A percentile compares a stretch with the other conserved stretches of the same genome.
These are phyloP conservation scores for Campoplex nolae DNA, from an alignment of 2,888 invertebrate genomes.

Conservation along the genomic window DNA sequence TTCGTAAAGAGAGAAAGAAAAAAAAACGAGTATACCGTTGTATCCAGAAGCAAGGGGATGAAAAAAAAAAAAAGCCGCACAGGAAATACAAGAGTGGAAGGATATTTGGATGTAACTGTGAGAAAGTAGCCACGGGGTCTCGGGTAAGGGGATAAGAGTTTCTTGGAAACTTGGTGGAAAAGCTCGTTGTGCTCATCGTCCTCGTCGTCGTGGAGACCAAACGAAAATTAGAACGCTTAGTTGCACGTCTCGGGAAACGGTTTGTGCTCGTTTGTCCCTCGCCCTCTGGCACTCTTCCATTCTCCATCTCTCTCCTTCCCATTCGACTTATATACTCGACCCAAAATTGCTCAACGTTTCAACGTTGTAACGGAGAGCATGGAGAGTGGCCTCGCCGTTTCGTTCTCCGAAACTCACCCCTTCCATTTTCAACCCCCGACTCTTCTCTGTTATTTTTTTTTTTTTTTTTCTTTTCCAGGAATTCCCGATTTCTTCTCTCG, in stretches of 20 bases:
- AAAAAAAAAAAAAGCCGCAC: slow-evolving; percentile 30
- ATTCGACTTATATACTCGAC: slow-evolving; percentile 32
- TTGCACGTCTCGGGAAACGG: slow-evolving; percentile 67
- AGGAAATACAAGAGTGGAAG: background rate
- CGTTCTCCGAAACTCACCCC: slow-evolving; percentile 46
- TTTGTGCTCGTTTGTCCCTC: slow-evolving; percentile 68
- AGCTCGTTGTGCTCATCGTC: slow-evolving; percentile 45
- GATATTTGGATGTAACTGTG: slow-evolving; percentile 46
- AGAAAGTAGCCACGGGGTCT: slow-evolving; percentile 36
- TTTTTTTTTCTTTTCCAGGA: slow-evolving; percentile 60
- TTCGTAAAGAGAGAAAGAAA: background rate
- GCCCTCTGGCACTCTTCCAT: slow-evolving; percentile 57
- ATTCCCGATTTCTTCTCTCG: slow-evolving; percentile 71
- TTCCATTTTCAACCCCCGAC: background rate
- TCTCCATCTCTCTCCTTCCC: slow-evolving; percentile 16
- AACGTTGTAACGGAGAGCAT: slow-evolving; percentile 69
- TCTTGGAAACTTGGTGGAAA: slow-evolving; percentile 27
- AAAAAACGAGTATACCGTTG: background rate
- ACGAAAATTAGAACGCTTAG: slow-evolving; percentile 71
- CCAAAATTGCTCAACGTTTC: slow-evolving; percentile 71
- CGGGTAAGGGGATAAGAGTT: slow-evolving; percentile 14
- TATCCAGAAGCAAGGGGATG: background rate
- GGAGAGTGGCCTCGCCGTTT: slow-evolving; percentile 41
- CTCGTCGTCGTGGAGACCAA: slow-evolving; percentile 63
- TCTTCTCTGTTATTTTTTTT: slow-evolving; percentile 13